phyloP scores from a whole-genome alignment of 1,140 invertebrate species.

The Aphis gossypii region DNA sequence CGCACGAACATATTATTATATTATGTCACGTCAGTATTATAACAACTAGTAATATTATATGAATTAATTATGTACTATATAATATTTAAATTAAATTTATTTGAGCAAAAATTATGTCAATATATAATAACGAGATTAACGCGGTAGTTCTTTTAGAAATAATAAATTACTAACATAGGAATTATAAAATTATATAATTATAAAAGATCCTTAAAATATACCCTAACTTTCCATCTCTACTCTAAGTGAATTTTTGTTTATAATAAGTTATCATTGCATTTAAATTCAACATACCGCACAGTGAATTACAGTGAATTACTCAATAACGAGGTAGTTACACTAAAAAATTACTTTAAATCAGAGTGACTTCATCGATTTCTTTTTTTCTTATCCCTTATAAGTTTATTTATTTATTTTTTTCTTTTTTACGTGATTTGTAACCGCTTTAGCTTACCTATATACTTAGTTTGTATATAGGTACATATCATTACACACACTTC shows the following conservation, averaged over 20 bases:
- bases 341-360: neutral
- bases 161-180: neutral
- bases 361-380: neutral
- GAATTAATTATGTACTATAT: too few relatives aligned
- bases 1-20: neutral
- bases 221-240: neutral
- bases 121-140: too few relatives aligned
- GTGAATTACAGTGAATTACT: neutral
- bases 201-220: neutral
- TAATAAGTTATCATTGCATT: neutral
- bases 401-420: neutral
- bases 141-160: neutral
- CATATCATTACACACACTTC: neutral
- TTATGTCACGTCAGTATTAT: neutral
- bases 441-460: too few relatives aligned
- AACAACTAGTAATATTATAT: neutral
- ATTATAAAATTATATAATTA: neutral
- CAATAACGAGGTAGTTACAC: neutral
- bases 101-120: neutral
- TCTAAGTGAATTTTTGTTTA: neutral
- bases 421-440: neutral
- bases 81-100: neutral
- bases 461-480: neutral
- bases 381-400: neutral
- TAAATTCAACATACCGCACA: neutral